Evolutionary conservation across 2,888 invertebrate genomes (phyloP).

Genomic region (Acanthosepion pharaonis): DNA sequence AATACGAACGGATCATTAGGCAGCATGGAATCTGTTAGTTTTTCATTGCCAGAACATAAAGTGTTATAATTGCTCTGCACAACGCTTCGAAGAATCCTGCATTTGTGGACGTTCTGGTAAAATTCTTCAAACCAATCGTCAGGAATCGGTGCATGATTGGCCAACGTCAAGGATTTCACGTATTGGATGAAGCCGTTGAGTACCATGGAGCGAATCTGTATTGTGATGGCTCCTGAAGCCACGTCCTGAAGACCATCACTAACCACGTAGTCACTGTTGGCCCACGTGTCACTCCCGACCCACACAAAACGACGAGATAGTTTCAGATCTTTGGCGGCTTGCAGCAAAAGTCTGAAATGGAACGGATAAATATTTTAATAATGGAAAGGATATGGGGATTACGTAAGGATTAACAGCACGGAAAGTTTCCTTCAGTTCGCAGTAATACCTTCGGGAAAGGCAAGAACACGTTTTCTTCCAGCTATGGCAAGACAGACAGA

Average conservation of each 20-base stretch:
- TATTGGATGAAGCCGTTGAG: conserved; percentile 68
- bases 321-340: conserved; percentile 68
- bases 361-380: not conserved
- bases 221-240: conserved; percentile 67
- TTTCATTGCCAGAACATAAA: conserved; percentile 67
- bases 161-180: conserved; percentile 66
- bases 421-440: too few species aligned
- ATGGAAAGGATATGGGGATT: too few species aligned
- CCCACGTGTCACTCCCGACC: conserved; percentile 70
- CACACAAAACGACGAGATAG: conserved; percentile 68
- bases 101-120: conserved; percentile 72
- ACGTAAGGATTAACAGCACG: too few species aligned
- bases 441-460: too few species aligned
- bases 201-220: conserved; percentile 66
- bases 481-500: too few species aligned
- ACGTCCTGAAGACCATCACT: conserved; percentile 64
- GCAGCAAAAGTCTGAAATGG: conserved; percentile 63
- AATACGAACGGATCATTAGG: conserved; percentile 70
- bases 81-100: conserved; percentile 68
- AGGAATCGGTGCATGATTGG: conserved; percentile 71
- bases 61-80: conserved; percentile 62
- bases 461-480: too few species aligned
- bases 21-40: conserved; percentile 62
- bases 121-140: conserved; percentile 75
- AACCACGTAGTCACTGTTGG: conserved; percentile 57